These are phyloP conservation scores for Struthio camelus DNA, from an alignment of 2,113 vertebrate genomes.

Conservation along the genomic window DNA sequence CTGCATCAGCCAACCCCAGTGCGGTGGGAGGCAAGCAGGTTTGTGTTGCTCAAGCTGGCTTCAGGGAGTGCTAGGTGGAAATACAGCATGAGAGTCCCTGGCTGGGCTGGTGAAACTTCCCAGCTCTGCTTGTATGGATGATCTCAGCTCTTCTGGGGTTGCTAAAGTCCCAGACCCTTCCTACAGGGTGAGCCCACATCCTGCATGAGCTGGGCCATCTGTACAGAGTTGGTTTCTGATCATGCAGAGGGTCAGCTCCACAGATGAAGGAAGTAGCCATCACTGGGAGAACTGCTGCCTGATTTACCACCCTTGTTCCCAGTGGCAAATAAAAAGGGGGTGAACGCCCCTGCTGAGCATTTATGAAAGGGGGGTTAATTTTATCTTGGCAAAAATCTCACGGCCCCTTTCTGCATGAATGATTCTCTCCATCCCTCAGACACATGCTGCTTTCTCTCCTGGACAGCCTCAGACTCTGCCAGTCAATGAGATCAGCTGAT, in stretches of 20 bases:
- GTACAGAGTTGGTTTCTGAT: neutral
- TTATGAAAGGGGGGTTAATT: neutral
- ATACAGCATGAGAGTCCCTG: no score
- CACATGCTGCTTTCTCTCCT: neutral
- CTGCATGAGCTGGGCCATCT: neutral
- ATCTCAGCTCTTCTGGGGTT: neutral
- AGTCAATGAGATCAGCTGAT: neutral
- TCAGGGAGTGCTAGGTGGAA: no score
- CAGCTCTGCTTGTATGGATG: neutral
- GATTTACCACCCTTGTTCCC: constrained; percentile 63
- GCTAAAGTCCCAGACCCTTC: neutral
- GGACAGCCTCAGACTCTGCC: neutral
- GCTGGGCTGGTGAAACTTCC: no score
- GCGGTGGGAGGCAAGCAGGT: no score
- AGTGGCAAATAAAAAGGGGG: constrained; percentile 47
- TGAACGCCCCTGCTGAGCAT: constrained; percentile 37
- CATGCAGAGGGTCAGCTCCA: neutral
- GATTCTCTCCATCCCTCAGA: neutral
- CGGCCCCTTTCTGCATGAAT: rapidly evolving
- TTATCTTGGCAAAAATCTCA: neutral
- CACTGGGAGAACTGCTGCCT: constrained; percentile 13
- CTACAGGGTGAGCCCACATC: neutral
- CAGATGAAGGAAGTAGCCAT: constrained; percentile 21
- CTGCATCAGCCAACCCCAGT: no score
- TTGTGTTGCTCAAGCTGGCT: no score